Evolutionary conservation across 37 sponge, comb jelly and placozoan species (phyloP), one percentile per base, ranked within the genome.

Genomic region (Dysidea cf. avara): DNA sequence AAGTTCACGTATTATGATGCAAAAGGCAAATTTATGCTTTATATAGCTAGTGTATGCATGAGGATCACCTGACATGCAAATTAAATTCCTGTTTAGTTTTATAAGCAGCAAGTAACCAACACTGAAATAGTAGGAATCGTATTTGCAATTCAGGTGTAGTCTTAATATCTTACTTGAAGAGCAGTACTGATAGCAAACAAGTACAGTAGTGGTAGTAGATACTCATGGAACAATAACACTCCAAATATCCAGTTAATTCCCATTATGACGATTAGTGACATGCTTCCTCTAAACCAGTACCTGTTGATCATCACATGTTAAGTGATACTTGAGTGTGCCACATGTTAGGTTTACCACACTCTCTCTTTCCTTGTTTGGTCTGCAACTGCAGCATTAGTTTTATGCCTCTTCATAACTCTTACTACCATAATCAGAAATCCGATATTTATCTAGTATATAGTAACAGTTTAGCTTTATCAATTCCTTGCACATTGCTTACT

Each of bases 211-310:
- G 75, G 77, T 2, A 72, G 18, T 18, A 81, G 35, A 0, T 53
- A 43, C 31, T 52, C 54, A 40, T 68, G 64, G 25, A 87, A 76
- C 12, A 55, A 39, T 16, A 81, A 28, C 30, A 87, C 28, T 26
- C 81, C 81, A 58, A 76, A 46, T 20, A 87, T 58, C 82, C 82
- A 87, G 2, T 69, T 56, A 50, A 87, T 81, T 0, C 88, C 88
- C 75, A 87, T 69, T 39, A 81, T 49, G 36, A 81, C 52, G 1
- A 77, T 21, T 20, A 87, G 61, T 16, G 82, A 76, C 0, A 83
- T 51, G n/a, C 48, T 51, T 12, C 55, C 59, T 52, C 69, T 83
- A 40, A 83, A 40, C 84, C 84, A 83, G 30, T 69, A 71, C n/a
- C 84, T 83, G 59, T 1, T 46, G 50, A 30, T 11, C 7, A 39